A percentile compares a stretch with the other conserved stretches of the same genome.
Evolutionary conservation across 2,797 vertebrate genomes (phyloP).

Genomic region (Scolopax bukidnonensis): DNA sequence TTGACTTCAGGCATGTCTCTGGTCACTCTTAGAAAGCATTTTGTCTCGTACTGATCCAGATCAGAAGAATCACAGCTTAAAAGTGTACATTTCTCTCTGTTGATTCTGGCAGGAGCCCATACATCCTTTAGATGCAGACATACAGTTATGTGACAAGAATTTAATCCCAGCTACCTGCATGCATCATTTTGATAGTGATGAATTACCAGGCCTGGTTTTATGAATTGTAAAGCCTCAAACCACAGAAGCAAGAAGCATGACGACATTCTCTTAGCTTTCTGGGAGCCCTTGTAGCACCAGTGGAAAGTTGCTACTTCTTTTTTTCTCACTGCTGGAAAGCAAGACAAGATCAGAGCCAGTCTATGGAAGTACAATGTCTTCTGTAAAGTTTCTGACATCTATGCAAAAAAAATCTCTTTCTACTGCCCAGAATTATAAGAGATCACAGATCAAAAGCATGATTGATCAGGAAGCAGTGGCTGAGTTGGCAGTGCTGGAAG

Average conservation of each 20-base stretch:
- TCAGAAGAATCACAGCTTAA: neutral
- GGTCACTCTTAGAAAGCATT: neutral
- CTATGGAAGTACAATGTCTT: neutral
- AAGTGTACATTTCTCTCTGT: neutral
- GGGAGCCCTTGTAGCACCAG: neutral
- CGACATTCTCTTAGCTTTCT: neutral
- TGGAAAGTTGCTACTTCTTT: neutral
- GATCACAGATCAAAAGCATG: neutral
- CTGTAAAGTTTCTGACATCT: neutral
- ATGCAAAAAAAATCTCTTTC: neutral
- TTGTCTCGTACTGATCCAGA: neutral
- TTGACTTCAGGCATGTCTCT: neutral
- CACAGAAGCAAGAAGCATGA: neutral
- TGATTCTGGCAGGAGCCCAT: neutral
- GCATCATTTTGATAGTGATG: neutral
- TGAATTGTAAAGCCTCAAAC: neutral
- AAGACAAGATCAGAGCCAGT: neutral
- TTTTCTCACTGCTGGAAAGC: neutral
- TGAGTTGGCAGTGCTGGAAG: neutral
- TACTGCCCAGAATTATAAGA: neutral
- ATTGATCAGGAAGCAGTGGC: neutral
- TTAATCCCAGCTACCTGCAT: neutral
- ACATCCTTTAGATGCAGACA: neutral
- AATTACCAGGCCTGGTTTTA: neutral
- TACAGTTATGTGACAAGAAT: neutral